Base-by-base conservation (phyloP, 2,113 vertebrate genomes). In the Grammomys surdaster region DNA sequence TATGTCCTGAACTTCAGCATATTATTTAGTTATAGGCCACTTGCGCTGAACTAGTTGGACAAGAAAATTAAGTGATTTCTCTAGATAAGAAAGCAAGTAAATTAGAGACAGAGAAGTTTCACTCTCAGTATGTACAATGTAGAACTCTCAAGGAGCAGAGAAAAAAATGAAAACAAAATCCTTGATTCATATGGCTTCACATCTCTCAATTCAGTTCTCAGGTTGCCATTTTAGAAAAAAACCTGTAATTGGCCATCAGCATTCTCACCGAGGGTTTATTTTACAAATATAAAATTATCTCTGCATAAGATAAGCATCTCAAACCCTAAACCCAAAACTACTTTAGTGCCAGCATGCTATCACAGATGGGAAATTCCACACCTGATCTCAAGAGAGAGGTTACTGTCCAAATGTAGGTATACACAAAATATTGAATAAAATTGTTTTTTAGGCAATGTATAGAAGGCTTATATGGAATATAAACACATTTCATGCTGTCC, bases 221-320 rank as follows among this genome's bases (percentile, higher is more conserved):
- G 88, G 46, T 8, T 78, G n/a, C 88, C 82, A 81, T 63, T 51
- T 95, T 24, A 85, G 81, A 86, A 11, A 86, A 11, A 93, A 94
- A 70, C 19, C 51, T 84, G 13, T 36, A 48, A 82, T 88, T 92
- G 40, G 75, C 60, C 51, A 60, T 88, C 40, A 93, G 33, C 3
- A 67, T 86, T 96, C 93, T 87, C 69, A 70, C 89, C 69, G 80
- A 75, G 85, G 11, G 28, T 92, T 94, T 94, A 87, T 94, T 96
- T 93, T 78, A 54, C 80, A 92, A 95, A 96, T 78, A 86, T 20
- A 93, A 91, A 96, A 65, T 51, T 40, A 86, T 26, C 58, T 16
- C 10, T 56, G 54, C 2, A 31, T 19, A 36, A 19, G 48, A 56
- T 91, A 13, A 43, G 10, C 10, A 70, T 46, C 24, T 80, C 48